These are phyloP conservation scores for Emydoidea blandingii DNA, from an alignment of 2,797 vertebrate genomes.

Conservation along the genomic window DNA sequence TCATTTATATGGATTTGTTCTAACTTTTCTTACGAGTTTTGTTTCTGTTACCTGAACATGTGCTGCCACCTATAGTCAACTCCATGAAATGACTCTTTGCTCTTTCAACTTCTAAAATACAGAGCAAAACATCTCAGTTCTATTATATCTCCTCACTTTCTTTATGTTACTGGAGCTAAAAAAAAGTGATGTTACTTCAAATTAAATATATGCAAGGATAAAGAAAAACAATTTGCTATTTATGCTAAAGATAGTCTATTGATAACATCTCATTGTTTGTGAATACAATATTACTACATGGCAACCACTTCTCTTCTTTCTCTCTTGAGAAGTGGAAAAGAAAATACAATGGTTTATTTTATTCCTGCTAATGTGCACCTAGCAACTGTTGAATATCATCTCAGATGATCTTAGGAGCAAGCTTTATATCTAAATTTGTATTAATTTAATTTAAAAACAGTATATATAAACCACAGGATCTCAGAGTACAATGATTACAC, in stretches of 20 bases:
- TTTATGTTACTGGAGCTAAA: neutral
- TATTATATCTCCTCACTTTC: neutral
- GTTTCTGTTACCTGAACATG: conserved; percentile 60
- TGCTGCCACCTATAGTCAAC: conserved; percentile 81
- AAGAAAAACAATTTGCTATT: neutral
- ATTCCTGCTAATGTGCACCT: neutral
- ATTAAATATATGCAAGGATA: conserved; percentile 4
- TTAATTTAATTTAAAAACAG: neutral
- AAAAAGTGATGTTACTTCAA: neutral
- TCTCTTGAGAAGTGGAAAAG: neutral
- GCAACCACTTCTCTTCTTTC: neutral
- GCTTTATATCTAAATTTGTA: neutral
- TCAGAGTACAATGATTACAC: neutral
- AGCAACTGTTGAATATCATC: neutral
- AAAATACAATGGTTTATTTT: neutral
- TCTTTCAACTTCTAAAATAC: neutral
- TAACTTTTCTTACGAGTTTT: neutral
- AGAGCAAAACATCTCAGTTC: rapidly evolving
- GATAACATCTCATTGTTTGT: neutral
- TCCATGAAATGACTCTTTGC: neutral
- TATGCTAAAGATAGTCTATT: neutral
- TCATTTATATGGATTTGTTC: conserved; percentile 1
- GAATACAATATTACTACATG: neutral
- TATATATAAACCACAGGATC: neutral
- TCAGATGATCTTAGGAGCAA: neutral